phyloP scores from a whole-genome alignment of 2,888 invertebrate genomes.

The Agrochola litura region DNA sequence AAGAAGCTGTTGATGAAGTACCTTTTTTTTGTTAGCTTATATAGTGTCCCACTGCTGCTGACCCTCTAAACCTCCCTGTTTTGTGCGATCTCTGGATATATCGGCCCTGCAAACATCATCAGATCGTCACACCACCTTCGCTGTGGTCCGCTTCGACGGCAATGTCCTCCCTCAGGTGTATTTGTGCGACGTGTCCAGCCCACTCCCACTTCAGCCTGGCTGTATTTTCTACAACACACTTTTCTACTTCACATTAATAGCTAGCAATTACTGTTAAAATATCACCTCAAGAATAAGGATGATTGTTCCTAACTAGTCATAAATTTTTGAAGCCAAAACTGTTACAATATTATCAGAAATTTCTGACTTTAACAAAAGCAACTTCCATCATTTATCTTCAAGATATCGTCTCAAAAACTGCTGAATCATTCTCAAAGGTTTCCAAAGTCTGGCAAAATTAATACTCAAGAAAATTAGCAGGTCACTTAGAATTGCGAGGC shows the following conservation, averaged over 20 bases:
- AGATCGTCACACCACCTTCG: not conserved
- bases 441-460: slow-evolving; percentile 39
- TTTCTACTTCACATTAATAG: too few relatives aligned
- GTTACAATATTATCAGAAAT: slow-evolving; percentile 8
- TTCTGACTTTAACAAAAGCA: slow-evolving; percentile 16
- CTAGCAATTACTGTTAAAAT: not conserved
- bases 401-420: slow-evolving; percentile 21
- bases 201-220: not conserved
- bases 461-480: slow-evolving; percentile 56
- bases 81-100: not conserved
- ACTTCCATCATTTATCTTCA: slow-evolving; percentile 40
- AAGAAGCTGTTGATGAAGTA: not conserved
- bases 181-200: not conserved
- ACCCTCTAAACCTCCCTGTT: not conserved
- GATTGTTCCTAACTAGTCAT: not conserved
- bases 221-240: not conserved
- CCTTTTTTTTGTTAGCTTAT: not conserved
- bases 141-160: not conserved
- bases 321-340: not conserved
- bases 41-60: too few relatives aligned
- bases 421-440: slow-evolving; percentile 26
- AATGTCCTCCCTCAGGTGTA: not conserved
- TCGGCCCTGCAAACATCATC: not conserved
- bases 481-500: slow-evolving; percentile 47
- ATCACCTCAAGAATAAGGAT: too few relatives aligned